phyloP scores from a whole-genome alignment of 2,797 vertebrate species.

The Sebastes miniatus region DNA sequence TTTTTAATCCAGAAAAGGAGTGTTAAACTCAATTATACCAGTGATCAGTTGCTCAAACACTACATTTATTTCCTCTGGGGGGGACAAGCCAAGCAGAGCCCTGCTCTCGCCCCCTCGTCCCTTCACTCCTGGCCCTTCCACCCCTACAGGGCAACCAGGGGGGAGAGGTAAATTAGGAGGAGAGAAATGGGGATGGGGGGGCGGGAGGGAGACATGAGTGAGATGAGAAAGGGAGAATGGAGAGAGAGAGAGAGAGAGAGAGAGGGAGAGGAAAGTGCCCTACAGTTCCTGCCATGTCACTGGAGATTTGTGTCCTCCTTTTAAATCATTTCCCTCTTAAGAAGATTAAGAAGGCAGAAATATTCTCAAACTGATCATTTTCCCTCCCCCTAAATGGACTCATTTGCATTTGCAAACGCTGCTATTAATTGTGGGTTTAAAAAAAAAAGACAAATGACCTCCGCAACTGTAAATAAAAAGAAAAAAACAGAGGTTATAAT shows the following conservation, averaged over 20 bases:
- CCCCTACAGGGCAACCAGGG: constrained; percentile 47
- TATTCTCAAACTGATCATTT: constrained; percentile 83
- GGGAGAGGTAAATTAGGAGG: constrained; percentile 55
- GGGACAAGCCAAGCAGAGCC: constrained; percentile 60
- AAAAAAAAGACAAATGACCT: constrained; percentile 68
- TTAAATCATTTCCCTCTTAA: constrained; percentile 87
- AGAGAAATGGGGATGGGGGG: constrained; percentile 39
- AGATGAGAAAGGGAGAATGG: constrained; percentile 54
- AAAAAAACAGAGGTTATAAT: constrained; percentile 68
- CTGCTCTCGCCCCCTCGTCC: constrained; percentile 52
- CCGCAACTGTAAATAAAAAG: constrained; percentile 75
- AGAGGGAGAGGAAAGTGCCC: constrained; percentile 60
- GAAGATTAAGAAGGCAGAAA: constrained; percentile 85
- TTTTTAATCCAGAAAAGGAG: constrained; percentile 82
- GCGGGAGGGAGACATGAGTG: constrained; percentile 47
- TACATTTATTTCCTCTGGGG: constrained; percentile 81
- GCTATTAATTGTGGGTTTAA: constrained; percentile 73
- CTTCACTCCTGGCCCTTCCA: constrained; percentile 54
- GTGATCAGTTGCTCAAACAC: constrained; percentile 85
- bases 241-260: constrained; percentile 18
- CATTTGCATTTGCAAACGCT: constrained; percentile 76
- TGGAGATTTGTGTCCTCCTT: constrained; percentile 83
- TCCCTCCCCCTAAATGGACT: constrained; percentile 68
- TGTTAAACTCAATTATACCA: constrained; percentile 86
- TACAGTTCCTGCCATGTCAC: constrained; percentile 80